These are phyloP conservation scores for Styela plicata DNA, from an alignment of 23 tunicate species.

Conservation along the genomic window DNA sequence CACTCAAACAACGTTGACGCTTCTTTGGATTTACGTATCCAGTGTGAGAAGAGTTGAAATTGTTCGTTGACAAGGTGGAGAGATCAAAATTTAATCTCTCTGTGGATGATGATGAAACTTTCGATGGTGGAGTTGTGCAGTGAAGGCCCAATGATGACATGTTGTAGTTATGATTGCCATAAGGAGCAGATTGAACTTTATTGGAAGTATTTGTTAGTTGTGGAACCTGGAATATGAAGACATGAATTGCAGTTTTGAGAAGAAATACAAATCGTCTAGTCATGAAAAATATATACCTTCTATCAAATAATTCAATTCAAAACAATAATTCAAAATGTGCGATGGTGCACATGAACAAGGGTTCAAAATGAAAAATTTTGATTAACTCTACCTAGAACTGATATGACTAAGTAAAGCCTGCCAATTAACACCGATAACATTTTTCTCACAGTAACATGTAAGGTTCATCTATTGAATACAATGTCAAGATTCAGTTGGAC, in stretches of 20 bases:
- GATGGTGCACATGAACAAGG: no score
- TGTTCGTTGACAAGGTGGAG: neutral
- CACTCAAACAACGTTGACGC: conserved; percentile 20
- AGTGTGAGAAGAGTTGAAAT: neutral
- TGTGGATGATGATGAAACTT: neutral
- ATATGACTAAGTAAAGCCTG: no score
- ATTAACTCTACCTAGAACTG: no score
- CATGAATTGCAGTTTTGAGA: no score
- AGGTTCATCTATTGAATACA: no score
- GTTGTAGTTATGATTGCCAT: neutral
- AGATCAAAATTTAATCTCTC: conserved; percentile 9
- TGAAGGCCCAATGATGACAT: neutral
- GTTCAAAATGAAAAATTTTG: no score
- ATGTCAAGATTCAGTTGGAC: no score
- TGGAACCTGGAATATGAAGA: neutral
- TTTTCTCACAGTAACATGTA: no score
- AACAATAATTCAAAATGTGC: no score
- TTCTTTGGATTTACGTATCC: conserved; percentile 9
- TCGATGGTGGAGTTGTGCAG: neutral
- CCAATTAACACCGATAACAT: no score
- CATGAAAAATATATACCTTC: no score
- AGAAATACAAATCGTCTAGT: neutral
- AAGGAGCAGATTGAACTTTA: neutral
- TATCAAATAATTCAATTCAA: no score
- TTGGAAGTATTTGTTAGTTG: neutral